Conservation (phyloP, 2,113 vertebrate genomes). For the Neogale vison region DNA sequence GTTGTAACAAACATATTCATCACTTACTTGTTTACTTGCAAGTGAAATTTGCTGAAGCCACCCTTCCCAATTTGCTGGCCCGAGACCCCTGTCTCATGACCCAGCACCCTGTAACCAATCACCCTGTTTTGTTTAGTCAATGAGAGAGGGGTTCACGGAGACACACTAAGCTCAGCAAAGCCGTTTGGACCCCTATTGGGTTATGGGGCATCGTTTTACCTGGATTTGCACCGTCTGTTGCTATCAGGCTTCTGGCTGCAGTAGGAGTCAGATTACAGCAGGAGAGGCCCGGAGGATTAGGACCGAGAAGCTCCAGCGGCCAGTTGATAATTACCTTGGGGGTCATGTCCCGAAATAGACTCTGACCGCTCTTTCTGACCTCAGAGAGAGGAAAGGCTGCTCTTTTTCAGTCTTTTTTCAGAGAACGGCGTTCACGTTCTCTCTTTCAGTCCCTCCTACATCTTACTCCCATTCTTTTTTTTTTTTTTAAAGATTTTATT, state of each 20-base stretch:
- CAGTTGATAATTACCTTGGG: conserved; percentile 43
- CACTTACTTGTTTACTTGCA: background rate
- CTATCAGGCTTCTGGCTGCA: conserved; percentile 48
- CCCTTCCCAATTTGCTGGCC: background rate
- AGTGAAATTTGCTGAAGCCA: background rate
- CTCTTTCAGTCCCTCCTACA: background rate
- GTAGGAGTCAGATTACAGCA: conserved; percentile 47
- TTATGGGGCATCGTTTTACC: background rate
- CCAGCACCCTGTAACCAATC: background rate
- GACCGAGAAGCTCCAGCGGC: background rate
- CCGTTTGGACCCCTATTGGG: conserved; percentile 58
- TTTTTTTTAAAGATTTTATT: no score
- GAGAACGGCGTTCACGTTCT: background rate
- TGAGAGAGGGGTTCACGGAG: background rate
- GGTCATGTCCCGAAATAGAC: conserved; percentile 21
- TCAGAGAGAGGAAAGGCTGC: background rate
- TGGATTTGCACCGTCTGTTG: conserved; percentile 51
- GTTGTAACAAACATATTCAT: background rate
- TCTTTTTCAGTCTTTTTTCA: background rate
- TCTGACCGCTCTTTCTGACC: conserved; percentile 1
- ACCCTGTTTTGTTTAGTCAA: background rate
- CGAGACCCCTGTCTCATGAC: background rate
- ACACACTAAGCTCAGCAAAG: conserved; percentile 24
- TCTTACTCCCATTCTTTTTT: background rate
- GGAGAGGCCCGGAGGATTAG: conserved; percentile 43